These are phyloP conservation scores for Chelidonichthys spinosus DNA, from an alignment of 2,797 vertebrate species.

Conservation along the genomic window DNA sequence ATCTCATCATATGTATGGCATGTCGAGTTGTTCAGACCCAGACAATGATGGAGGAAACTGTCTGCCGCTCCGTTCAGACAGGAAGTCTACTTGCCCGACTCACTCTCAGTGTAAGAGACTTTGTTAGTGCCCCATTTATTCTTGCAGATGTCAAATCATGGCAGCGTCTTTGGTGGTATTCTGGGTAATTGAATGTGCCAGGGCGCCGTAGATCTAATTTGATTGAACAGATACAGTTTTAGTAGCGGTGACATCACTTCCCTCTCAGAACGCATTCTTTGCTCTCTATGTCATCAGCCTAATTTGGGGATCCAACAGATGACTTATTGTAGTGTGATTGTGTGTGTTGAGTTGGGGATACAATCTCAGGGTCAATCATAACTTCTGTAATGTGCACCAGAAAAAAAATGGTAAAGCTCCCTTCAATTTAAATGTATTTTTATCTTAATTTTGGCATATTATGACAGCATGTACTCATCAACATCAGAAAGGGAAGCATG, in stretches of 20 bases:
- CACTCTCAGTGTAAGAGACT: constrained; percentile 50
- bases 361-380: constrained; percentile 55
- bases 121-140: constrained; percentile 64
- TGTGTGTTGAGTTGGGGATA: constrained; percentile 49
- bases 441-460: no score
- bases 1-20: constrained; percentile 42
- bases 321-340: constrained; percentile 78
- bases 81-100: constrained; percentile 47
- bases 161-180: constrained; percentile 76
- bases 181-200: constrained; percentile 79
- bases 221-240: constrained; percentile 81
- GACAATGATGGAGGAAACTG: constrained; percentile 39
- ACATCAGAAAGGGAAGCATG: no score
- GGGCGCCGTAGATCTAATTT: constrained; percentile 78
- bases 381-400: constrained; percentile 43
- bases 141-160: constrained; percentile 63
- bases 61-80: constrained; percentile 58
- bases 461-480: no score
- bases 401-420: constrained; percentile 26
- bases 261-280: constrained; percentile 78
- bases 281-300: constrained; percentile 74
- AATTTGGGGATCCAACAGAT: constrained; percentile 79
- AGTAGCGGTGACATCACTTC: constrained; percentile 82
- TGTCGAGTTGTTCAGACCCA: constrained; percentile 39
- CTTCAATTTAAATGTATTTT: no score